A percentile compares a stretch with the other conserved stretches of the same genome.
Evolutionary conservation across 2,113 vertebrate genomes (phyloP).

Genomic region (Rhinolophus ferrumequinum): DNA sequence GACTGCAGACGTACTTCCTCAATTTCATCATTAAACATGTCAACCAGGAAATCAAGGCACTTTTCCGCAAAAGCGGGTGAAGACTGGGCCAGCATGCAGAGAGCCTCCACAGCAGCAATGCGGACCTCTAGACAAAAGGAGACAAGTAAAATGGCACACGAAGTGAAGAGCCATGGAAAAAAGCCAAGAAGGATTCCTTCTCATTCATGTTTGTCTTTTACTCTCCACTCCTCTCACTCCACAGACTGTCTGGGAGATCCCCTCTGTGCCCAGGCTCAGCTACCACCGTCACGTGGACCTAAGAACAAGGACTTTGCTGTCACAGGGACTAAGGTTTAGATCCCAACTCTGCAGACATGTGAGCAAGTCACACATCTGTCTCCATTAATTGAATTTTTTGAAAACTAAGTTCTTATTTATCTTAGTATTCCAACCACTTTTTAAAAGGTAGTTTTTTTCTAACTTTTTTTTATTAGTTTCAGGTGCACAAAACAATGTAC

Average conservation of each 20-base stretch:
- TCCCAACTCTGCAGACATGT: neutral
- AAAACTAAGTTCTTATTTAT: constrained; percentile 39
- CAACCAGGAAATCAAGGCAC: constrained; percentile 98
- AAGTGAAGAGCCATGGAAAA: neutral
- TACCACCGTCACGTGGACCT: neutral
- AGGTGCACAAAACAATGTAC: too few relatives aligned
- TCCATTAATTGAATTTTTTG: neutral
- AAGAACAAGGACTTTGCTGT: neutral
- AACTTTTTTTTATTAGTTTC: too few relatives aligned
- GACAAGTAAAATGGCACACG: neutral
- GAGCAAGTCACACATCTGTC: neutral
- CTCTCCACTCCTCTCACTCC: neutral
- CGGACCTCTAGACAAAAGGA: constrained; percentile 90
- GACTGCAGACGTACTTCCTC: constrained; percentile 98
- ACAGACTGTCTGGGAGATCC: neutral
- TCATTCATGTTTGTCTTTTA: neutral
- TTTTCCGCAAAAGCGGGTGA: constrained; percentile 96
- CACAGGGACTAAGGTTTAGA: neutral
- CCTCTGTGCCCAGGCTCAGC: neutral
- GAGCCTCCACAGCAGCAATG: constrained; percentile 95
- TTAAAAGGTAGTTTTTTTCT: neutral
- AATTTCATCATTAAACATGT: constrained; percentile 99
- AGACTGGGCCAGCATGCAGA: constrained; percentile 95
- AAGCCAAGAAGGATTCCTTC: neutral
- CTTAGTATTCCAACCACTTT: neutral